Evolutionary conservation across 2,113 vertebrate genomes (phyloP).

Genomic region (Tetrax tetrax): DNA sequence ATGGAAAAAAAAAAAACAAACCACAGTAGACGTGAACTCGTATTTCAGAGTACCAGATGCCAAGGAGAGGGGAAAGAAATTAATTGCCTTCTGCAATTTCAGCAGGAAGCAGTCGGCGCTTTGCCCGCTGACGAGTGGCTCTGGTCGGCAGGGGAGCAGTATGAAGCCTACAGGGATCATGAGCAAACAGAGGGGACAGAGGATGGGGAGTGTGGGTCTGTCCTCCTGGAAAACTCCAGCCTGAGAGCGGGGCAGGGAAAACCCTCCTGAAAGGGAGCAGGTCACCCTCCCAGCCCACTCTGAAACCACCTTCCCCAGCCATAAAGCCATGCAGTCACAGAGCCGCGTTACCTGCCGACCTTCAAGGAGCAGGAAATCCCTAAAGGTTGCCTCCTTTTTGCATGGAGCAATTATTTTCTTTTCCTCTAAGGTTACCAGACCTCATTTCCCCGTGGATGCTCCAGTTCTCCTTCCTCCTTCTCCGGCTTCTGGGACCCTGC

Average conservation of each 20-base stretch:
- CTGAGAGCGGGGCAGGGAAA: neutral
- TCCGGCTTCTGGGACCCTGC: neutral
- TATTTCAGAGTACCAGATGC: neutral
- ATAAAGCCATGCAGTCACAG: neutral
- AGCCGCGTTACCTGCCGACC: rapidly evolving
- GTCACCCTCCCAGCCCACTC: too few species aligned
- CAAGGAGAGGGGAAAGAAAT: neutral
- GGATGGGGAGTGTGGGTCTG: neutral
- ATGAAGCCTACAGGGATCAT: rapidly evolving
- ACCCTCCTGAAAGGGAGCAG: neutral
- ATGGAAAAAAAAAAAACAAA: neutral
- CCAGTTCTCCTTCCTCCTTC: neutral
- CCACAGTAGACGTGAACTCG: neutral
- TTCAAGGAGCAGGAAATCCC: neutral
- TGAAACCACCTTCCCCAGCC: neutral
- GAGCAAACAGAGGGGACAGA: neutral
- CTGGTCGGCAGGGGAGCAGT: rapidly evolving
- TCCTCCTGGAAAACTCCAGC: neutral
- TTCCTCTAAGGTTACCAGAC: neutral
- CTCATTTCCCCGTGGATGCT: neutral
- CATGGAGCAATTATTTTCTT: neutral
- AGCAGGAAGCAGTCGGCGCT: neutral
- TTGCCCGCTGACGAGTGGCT: neutral
- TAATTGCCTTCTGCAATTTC: neutral
- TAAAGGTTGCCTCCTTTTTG: neutral